phyloP scores from a whole-genome alignment of 2,888 invertebrate species.

The Caenorhabditis sulstoni region DNA sequence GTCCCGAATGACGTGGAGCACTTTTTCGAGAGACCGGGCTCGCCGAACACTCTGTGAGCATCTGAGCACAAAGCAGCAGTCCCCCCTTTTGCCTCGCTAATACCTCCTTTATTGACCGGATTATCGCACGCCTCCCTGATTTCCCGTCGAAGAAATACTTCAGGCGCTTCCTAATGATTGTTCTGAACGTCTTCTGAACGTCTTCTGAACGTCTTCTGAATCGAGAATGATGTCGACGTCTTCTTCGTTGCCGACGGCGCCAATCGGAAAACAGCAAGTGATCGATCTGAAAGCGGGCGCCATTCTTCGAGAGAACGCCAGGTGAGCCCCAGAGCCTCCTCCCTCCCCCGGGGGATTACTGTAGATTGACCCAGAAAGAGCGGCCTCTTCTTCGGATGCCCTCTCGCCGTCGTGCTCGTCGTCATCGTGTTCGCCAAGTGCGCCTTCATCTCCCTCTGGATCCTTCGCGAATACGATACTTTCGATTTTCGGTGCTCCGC shows the following conservation, averaged over 20 bases:
- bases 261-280: slow-evolving; percentile 62
- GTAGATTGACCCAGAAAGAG: slow-evolving; percentile 37
- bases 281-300: slow-evolving; percentile 66
- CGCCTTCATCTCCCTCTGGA: slow-evolving; percentile 40
- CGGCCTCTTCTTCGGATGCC: slow-evolving; percentile 51
- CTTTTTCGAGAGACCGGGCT: too few species aligned
- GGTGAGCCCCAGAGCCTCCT: slow-evolving; percentile 21
- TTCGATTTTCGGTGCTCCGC: slow-evolving; percentile 60
- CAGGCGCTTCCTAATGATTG: slow-evolving; percentile 6
- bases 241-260: slow-evolving; percentile 58
- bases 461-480: slow-evolving; percentile 50
- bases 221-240: slow-evolving; percentile 34
- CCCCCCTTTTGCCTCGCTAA: too few species aligned
- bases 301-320: slow-evolving; percentile 57
- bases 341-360: too few species aligned
- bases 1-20: too few species aligned
- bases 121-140: neutral
- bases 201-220: too few species aligned
- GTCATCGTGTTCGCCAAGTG: slow-evolving; percentile 50
- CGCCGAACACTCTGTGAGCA: too few species aligned
- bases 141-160: neutral
- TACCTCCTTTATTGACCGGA: neutral
- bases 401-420: slow-evolving; percentile 41
- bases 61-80: too few species aligned
- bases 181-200: neutral